phyloP scores from a whole-genome alignment of 1,140 invertebrate genomes.

The Pseudomyrmex flavicornis region DNA sequence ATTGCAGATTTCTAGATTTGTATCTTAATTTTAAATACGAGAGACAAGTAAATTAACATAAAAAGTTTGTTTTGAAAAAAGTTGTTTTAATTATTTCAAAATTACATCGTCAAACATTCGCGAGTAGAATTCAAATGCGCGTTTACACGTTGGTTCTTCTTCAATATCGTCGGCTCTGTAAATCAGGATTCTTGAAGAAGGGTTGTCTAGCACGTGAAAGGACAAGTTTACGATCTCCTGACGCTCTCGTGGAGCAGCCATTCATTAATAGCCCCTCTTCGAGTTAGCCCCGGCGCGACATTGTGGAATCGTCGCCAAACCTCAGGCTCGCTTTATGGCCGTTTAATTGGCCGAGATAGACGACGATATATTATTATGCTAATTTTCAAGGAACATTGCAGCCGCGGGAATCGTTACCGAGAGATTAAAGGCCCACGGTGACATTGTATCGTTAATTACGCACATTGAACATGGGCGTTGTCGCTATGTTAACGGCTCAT shows the following conservation, averaged over 20 bases:
- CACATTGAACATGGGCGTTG: constrained; percentile 66
- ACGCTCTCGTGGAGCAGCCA: constrained; percentile 74
- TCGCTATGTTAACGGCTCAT: constrained; percentile 68
- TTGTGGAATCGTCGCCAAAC: constrained; percentile 72
- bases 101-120: not conserved
- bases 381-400: constrained; percentile 76
- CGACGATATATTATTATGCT: constrained; percentile 79
- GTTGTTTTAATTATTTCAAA: too few relatives aligned
- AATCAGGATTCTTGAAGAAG: constrained; percentile 26
- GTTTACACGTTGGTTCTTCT: not conserved
- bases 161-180: not conserved
- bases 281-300: constrained; percentile 75
- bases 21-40: too few relatives aligned
- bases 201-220: constrained; percentile 65
- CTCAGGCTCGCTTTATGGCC: constrained; percentile 76
- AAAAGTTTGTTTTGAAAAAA: too few relatives aligned
- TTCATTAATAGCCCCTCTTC: constrained; percentile 79
- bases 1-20: too few relatives aligned
- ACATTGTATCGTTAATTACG: constrained; percentile 73
- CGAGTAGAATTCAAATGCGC: not conserved
- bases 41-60: too few relatives aligned
- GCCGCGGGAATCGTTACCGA: constrained; percentile 68
- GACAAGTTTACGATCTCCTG: constrained; percentile 78
- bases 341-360: constrained; percentile 79
- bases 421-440: constrained; percentile 71